These are phyloP conservation scores for Acleris holmiana DNA, from an alignment of 2,888 invertebrate genomes.

Conservation along the genomic window DNA sequence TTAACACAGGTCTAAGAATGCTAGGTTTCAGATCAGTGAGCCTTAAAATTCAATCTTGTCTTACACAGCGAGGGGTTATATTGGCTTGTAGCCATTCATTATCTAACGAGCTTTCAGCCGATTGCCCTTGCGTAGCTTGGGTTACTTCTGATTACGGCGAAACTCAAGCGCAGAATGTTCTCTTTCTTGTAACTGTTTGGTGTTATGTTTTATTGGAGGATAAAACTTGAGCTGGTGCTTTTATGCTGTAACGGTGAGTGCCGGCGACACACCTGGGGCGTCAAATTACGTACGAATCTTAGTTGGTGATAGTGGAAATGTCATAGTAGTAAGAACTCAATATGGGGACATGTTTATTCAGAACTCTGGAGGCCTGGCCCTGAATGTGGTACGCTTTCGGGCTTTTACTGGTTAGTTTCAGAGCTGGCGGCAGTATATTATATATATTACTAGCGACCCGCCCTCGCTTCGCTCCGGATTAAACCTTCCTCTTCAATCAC, in stretches of 20 bases:
- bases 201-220: slow-evolving; percentile 11
- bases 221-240: slow-evolving; percentile 1
- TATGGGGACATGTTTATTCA: no score
- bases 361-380: no score
- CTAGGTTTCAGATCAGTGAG: neutral
- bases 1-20: neutral
- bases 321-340: no score
- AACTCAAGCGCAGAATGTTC: slow-evolving; percentile 10
- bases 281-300: no score
- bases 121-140: slow-evolving; percentile 29
- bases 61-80: slow-evolving; percentile 5
- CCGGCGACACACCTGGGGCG: neutral
- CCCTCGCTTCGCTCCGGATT: no score
- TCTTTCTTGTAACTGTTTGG: slow-evolving; percentile 12
- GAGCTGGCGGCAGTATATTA: no score
- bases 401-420: no score
- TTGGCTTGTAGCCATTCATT: slow-evolving; percentile 17
- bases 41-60: neutral
- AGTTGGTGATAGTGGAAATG: no score
- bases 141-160: slow-evolving; percentile 31
- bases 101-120: slow-evolving; percentile 32
- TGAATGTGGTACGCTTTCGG: no score
- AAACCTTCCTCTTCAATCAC: no score
- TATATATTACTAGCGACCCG: no score
- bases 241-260: neutral